Evolutionary conservation across 2,113 vertebrate species (phyloP), one percentile per base, ranked within the genome.

Genomic region (Paedocypris sp.): DNA sequence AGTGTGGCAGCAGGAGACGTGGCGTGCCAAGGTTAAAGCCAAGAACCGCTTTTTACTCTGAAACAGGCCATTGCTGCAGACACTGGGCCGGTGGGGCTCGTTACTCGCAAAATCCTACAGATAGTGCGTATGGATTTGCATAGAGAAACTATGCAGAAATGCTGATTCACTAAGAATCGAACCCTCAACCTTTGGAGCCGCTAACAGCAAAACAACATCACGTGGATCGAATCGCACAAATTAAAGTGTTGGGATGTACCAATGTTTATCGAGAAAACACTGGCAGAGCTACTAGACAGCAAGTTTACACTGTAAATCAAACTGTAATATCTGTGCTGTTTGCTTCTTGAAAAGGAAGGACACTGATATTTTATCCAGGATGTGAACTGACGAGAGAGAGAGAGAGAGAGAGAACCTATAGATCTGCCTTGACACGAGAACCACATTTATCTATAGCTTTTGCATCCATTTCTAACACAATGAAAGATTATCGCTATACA

Each of bases 351-450:
- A 16, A 20, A 20, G 20, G 13, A n/a, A 33, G 28, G 41, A 31
- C 50, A 32, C 20, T 59, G 9, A 20, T 13, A 60, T 28, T 62
- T 48, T 39, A 66, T 57, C 53, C 45, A 46, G 48, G 41, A 35
- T 39, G 46, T 49, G 29, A 50, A 60, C 29, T 29, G 52, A 60
- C 35, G 71, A 69, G 67, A n/a, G 41, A n/a, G 28, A 20, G 45
- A 70, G 60, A 69, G 31, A 59, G 32, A 22, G 10, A 13, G 18
- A 28, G 32, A 31, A 6, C 23, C 29, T 32, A 71, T 68, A 67
- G 62, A 69, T 69, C 62, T 49, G 23, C n/a, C n/a, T n/a, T n/a
- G n/a, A n/a, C n/a, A n/a, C n/a, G n/a, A n/a, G n/a, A n/a, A n/a
- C n/a, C n/a, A n/a, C n/a, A n/a, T n/a, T n/a, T n/a, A n/a, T n/a